Evolutionary conservation across 2,888 invertebrate species (phyloP).

Genomic region (Rhimphoctona megacephalus): DNA sequence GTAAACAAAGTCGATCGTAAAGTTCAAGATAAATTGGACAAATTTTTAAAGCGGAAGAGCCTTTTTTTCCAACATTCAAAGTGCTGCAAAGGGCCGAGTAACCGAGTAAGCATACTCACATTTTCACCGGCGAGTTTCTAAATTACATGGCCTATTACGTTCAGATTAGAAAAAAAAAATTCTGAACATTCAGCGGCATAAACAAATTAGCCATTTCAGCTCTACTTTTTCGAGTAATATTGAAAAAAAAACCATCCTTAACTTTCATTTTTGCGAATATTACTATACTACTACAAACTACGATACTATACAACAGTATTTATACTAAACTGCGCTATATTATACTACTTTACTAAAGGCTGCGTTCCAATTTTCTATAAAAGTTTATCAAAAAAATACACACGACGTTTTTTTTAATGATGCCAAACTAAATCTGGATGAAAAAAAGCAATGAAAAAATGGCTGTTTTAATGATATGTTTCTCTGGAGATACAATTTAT

Average conservation of each 20-base stretch:
- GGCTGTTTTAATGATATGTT: too few species aligned
- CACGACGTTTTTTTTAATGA: too few species aligned
- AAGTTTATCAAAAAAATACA: not conserved
- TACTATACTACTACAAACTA: too few species aligned
- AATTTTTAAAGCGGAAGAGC: not conserved
- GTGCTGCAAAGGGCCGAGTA: not conserved
- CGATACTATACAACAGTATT: too few species aligned
- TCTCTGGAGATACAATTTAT: too few species aligned
- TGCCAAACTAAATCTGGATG: too few species aligned
- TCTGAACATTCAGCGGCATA: not conserved
- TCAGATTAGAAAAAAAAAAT: too few species aligned
- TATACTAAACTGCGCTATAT: too few species aligned
- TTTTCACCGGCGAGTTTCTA: not conserved
- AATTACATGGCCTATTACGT: not conserved
- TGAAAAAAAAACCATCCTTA: not conserved
- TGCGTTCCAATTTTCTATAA: not conserved
- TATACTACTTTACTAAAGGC: too few species aligned
- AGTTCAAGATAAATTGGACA: not conserved
- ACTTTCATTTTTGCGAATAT: too few species aligned
- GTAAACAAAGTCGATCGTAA: not conserved
- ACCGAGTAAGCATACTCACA: not conserved
- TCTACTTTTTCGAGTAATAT: not conserved
- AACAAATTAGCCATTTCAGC: not conserved
- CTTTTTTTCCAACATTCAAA: not conserved
- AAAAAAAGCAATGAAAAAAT: too few species aligned